Percentiles rank a stretch among this genome's conserved stretches.
Evolutionary conservation across 1,140 invertebrate genomes (phyloP).

Genomic region (Dreissena rostriformis): DNA sequence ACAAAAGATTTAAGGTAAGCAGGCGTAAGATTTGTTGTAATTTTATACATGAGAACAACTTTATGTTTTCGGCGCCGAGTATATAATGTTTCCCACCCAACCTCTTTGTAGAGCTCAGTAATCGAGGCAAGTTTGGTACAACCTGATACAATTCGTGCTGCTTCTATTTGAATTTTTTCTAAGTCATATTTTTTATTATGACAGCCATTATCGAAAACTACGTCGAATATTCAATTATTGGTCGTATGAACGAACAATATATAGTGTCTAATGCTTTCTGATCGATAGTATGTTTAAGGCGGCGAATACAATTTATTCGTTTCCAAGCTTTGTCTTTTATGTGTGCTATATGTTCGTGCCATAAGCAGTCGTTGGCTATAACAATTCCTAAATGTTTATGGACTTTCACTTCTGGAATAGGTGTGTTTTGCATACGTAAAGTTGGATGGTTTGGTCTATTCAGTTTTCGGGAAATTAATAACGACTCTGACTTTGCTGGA

Average conservation of each 20-base stretch:
- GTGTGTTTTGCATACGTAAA: background rate
- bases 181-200: slow-evolving; percentile 4
- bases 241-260: slow-evolving; percentile 29
- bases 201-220: slow-evolving; percentile 22
- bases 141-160: slow-evolving; percentile 32
- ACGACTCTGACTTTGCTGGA: slow-evolving; percentile 65
- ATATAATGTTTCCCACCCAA: slow-evolving; percentile 1
- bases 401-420: background rate
- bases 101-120: background rate
- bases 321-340: slow-evolving; percentile 10
- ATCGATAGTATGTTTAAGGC: slow-evolving; percentile 12
- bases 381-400: slow-evolving; percentile 23
- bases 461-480: background rate
- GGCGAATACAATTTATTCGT: slow-evolving; percentile 13
- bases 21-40: background rate
- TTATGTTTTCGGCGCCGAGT: slow-evolving; percentile 4
- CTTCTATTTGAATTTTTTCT: slow-evolving; percentile 37
- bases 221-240: slow-evolving; percentile 31
- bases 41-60: background rate
- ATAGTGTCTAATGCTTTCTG: slow-evolving; percentile 24
- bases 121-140: slow-evolving; percentile 1
- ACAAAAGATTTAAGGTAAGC: background rate
- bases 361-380: background rate
- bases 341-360: background rate
- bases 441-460: background rate